Evolutionary conservation across 2,888 invertebrate species (phyloP), one percentile per base, ranked within the genome.

Genomic region (Eristalis tenax): DNA sequence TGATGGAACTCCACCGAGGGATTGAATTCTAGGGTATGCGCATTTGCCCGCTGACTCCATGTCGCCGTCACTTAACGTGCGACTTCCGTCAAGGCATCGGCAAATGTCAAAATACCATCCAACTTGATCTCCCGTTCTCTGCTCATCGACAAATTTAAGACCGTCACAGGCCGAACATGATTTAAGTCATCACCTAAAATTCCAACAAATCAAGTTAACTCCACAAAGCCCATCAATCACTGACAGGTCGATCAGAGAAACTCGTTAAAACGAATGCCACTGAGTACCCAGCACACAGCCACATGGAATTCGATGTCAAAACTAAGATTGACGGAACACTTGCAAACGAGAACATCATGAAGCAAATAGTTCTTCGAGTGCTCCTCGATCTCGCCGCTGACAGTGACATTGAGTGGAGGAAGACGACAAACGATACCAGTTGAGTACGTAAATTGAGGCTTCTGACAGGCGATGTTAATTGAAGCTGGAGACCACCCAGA

Each of bases 261-360:
- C 8, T 50, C 50, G 8, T 18, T 50, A 4, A 50, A 18, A 0
- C 50, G n/a, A n/a, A 1, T 6, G 50, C n/a, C 50, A 50, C 35
- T 11, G 35, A 35, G 35, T 35, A 3, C 43, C 61, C 18, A 28
- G 77, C 43, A 43, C 15, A 70, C 73, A 65, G 13, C 57, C 50
- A 64, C 13, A 69, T 32, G 71, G 32, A 38, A 68, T 18, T 75
- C 26, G 61, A 78, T 32, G 22, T 59, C 68, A 18, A 13, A 13
- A 70, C 32, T n/a, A 18, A n/a, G 50, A 50, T 50, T 50, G 50
- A 50, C 50, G 50, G 50, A 8, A 50, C 69, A 70, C 70, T 69
- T 77, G 77, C 69, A 59, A 43, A 50, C 26, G 15, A 13, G n/a
- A n/a, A n/a, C n/a, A n/a, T 15, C 23, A 40, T 74, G 64, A 22